phyloP scores from a whole-genome alignment of 2,797 vertebrate genomes.

The Miichthys miiuy region DNA sequence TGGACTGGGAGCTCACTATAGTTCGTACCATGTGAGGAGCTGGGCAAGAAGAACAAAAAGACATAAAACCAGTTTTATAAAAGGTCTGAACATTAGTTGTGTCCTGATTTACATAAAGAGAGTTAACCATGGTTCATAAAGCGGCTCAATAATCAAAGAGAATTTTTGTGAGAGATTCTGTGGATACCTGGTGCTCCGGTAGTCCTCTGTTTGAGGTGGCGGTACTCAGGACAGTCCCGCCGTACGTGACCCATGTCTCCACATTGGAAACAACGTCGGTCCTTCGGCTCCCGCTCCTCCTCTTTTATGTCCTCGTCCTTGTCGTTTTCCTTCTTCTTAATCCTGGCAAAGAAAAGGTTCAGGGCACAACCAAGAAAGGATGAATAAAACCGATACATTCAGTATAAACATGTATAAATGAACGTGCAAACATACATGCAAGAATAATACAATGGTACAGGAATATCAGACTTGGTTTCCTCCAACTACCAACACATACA shows the following conservation, averaged over 20 bases:
- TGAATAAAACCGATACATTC: background rate
- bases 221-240: conserved; percentile 96
- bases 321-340: conserved; percentile 98
- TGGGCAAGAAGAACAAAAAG: conserved; percentile 54
- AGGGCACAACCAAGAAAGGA: background rate
- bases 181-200: conserved; percentile 72
- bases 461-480: background rate
- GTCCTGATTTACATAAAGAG: background rate
- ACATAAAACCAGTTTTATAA: background rate
- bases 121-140: background rate
- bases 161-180: background rate
- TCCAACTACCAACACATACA: background rate
- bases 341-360: conserved; percentile 74
- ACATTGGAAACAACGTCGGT: conserved; percentile 97
- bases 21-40: conserved; percentile 91
- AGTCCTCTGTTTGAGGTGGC: conserved; percentile 92
- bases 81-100: background rate
- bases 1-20: conserved; percentile 91
- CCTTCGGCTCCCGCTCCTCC: conserved; percentile 93
- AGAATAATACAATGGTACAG: background rate
- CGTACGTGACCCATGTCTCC: conserved; percentile 95
- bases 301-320: conserved; percentile 93
- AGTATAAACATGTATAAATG: background rate
- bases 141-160: background rate
- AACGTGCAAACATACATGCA: background rate